Evolutionary conservation across 1,140 invertebrate genomes (phyloP).

Genomic region (Sarcophaga bullata): DNA sequence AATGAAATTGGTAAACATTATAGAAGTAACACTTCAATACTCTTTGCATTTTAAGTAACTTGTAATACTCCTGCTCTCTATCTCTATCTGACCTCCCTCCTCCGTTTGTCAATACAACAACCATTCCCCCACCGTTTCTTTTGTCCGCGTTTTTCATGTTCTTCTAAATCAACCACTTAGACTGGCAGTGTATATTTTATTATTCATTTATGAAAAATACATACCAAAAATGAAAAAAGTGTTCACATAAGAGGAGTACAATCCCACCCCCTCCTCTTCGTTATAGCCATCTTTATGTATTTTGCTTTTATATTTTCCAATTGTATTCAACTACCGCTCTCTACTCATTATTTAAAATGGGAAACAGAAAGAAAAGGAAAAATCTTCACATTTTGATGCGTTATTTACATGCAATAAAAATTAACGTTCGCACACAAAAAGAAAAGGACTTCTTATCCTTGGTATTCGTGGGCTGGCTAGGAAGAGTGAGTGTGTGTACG

Average conservation of each 20-base stretch:
- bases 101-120: neutral
- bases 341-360: no score
- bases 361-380: neutral
- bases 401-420: conserved; percentile 58
- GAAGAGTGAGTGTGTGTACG: neutral
- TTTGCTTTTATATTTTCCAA: neutral
- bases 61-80: no score
- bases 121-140: neutral
- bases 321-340: neutral
- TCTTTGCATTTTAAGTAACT: no score
- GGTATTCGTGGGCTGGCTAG: neutral
- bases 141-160: neutral
- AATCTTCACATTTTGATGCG: conserved; percentile 29
- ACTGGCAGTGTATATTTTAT: neutral
- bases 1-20: conserved; percentile 1
- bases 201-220: conserved; percentile 20
- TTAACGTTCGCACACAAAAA: conserved; percentile 50
- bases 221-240: neutral
- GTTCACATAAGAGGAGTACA: neutral
- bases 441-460: neutral
- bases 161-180: conserved; percentile 3
- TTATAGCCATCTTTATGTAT: neutral
- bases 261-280: neutral
- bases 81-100: no score
- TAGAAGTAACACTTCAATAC: no score